Percentiles rank a stretch among this genome's conserved stretches.
These are phyloP conservation scores for Drosophila seguyi DNA, from an alignment of 1,140 invertebrate genomes.

Conservation along the genomic window DNA sequence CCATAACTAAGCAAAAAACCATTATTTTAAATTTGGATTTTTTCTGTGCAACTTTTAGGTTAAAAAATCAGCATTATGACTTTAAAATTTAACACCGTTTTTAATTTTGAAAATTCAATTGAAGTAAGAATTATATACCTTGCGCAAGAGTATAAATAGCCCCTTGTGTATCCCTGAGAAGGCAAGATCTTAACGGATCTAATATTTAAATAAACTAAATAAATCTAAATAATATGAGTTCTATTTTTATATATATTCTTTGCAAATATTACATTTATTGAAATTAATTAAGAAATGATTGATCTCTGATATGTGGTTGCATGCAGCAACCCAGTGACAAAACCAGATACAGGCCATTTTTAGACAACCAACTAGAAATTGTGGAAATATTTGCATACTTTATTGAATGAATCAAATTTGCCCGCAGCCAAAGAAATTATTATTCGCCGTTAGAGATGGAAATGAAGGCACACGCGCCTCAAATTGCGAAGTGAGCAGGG, in stretches of 20 bases:
- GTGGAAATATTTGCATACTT: slow-evolving; percentile 60
- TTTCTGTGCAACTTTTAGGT: too few species aligned
- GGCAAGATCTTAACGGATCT: too few species aligned
- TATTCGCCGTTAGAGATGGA: slow-evolving; percentile 56
- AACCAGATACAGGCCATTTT: not conserved
- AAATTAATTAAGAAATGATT: not conserved
- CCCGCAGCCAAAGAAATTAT: slow-evolving; percentile 44
- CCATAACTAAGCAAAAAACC: too few species aligned
- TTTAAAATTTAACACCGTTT: too few species aligned
- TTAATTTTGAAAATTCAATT: too few species aligned
- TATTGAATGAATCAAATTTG: slow-evolving; percentile 64
- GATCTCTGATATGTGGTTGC: not conserved
- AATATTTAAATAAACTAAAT: too few species aligned
- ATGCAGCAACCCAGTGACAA: slow-evolving; percentile 22
- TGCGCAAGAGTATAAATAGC: too few species aligned
- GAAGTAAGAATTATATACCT: too few species aligned
- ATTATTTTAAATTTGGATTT: too few species aligned
- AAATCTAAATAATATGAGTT: too few species aligned
- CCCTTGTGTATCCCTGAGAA: too few species aligned
- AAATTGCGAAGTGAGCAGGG: slow-evolving; percentile 37
- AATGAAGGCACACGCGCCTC: slow-evolving; percentile 48
- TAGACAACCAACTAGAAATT: slow-evolving; percentile 7
- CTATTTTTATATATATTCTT: not conserved
- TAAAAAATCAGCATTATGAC: too few species aligned
- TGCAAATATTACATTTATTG: not conserved